A percentile compares a stretch with the other conserved stretches of the same genome.
Evolutionary conservation across 1,140 invertebrate species (phyloP).

Genomic region (Aphelinus certus): DNA sequence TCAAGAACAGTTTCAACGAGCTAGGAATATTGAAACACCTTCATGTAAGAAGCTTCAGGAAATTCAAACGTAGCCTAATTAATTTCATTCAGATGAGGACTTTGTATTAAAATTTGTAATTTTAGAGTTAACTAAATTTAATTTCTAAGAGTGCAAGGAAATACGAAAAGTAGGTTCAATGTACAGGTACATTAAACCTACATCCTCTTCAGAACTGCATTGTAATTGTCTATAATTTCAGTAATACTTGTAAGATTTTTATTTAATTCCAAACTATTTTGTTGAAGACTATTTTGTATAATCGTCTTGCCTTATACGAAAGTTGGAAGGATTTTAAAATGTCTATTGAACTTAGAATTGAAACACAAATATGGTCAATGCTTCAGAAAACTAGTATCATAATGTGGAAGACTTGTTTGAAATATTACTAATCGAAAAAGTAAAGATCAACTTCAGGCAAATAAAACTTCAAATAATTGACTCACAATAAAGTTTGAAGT

Average conservation of each 20-base stretch:
- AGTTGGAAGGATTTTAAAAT: slow-evolving; percentile 9
- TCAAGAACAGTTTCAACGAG: slow-evolving; percentile 77
- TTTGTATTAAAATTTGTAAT: slow-evolving; percentile 28
- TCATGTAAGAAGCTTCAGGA: slow-evolving; percentile 88
- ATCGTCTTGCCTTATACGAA: slow-evolving; percentile 32
- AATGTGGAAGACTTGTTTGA: background rate
- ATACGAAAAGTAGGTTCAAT: slow-evolving; percentile 26
- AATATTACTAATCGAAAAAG: background rate
- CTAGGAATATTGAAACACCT: slow-evolving; percentile 85
- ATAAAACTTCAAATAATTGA: too few species aligned
- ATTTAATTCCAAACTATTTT: slow-evolving; percentile 8
- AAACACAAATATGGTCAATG: background rate
- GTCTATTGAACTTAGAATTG: background rate
- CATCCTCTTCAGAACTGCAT: slow-evolving; percentile 9
- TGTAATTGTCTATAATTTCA: slow-evolving; percentile 20
- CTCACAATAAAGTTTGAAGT: background rate
- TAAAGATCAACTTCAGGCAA: background rate
- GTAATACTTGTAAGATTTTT: slow-evolving; percentile 17
- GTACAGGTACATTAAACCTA: background rate
- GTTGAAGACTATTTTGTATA: slow-evolving; percentile 22
- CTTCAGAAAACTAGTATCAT: slow-evolving; percentile 10
- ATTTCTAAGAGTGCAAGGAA: slow-evolving; percentile 17
- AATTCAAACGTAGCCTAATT: slow-evolving; percentile 39
- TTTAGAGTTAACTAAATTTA: slow-evolving; percentile 24
- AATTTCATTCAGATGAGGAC: slow-evolving; percentile 15